phyloP scores from a whole-genome alignment of 2,113 vertebrate genomes.

The Picathartes gymnocephalus region DNA sequence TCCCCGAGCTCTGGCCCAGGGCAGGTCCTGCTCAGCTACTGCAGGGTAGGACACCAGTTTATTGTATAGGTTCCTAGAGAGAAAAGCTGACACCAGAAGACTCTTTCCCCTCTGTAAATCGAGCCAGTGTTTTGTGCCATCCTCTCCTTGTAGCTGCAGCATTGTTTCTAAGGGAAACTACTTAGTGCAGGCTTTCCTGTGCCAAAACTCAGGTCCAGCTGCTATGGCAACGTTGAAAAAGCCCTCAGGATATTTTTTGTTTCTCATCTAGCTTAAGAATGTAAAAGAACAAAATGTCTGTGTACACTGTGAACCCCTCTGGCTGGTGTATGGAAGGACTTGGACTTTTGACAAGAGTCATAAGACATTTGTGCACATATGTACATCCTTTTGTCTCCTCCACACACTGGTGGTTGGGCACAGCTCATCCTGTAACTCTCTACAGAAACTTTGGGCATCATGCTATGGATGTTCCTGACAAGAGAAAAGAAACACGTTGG shows the following conservation, averaged over 20 bases:
- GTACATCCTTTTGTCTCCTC: background rate
- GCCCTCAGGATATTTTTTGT: background rate
- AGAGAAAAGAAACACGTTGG: background rate
- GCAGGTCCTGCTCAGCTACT: background rate
- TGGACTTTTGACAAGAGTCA: background rate
- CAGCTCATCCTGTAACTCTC: background rate
- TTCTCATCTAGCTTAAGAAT: background rate
- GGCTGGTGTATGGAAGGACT: background rate
- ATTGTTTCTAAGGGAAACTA: conserved; percentile 41
- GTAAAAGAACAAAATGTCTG: background rate
- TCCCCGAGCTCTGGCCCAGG: background rate
- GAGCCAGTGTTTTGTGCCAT: background rate
- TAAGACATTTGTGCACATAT: background rate
- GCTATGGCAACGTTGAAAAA: conserved; percentile 27
- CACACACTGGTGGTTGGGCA: background rate
- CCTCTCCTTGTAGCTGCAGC: background rate
- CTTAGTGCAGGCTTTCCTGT: background rate
- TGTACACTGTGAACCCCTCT: background rate
- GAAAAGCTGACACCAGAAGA: background rate
- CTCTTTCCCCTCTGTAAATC: background rate
- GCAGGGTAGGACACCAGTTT: background rate
- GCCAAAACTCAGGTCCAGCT: conserved; percentile 41
- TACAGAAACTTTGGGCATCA: background rate
- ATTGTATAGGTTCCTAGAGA: background rate
- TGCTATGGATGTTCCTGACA: background rate